Evolutionary conservation across 2,113 vertebrate genomes (phyloP).

Genomic region (Rhineura floridana): DNA sequence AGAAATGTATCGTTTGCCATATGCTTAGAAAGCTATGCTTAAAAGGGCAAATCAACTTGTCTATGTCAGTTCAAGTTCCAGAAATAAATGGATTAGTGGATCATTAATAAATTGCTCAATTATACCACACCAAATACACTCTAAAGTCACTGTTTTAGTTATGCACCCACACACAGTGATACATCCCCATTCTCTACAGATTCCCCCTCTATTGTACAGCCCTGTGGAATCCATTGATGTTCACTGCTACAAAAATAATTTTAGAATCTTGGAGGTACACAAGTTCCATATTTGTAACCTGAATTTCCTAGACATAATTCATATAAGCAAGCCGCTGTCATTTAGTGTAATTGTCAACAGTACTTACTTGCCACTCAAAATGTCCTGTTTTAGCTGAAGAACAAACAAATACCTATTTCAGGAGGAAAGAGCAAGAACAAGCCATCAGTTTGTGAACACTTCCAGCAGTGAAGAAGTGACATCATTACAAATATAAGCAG

Average conservation of each 20-base stretch:
- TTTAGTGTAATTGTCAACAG: slow-evolving; percentile 20
- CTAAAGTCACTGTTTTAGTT: too few relatives aligned
- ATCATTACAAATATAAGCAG: background rate
- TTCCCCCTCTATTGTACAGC: too few relatives aligned
- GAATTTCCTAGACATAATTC: background rate
- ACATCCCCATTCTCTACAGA: background rate
- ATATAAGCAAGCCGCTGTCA: background rate
- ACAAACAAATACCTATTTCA: slow-evolving; percentile 93
- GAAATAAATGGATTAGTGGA: background rate
- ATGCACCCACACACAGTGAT: background rate
- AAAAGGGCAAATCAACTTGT: background rate
- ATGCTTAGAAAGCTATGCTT: background rate
- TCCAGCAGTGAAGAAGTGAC: background rate
- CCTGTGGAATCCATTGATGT: background rate
- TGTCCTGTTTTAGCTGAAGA: slow-evolving; percentile 94
- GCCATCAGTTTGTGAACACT: slow-evolving; percentile 28
- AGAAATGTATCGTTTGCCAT: background rate
- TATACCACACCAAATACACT: background rate
- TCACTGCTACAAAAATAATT: background rate
- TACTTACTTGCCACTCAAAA: slow-evolving; percentile 97
- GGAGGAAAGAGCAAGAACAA: slow-evolving; percentile 52
- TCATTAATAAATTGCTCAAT: background rate
- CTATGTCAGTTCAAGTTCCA: too few relatives aligned
- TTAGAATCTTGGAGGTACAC: background rate
- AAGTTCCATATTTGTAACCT: background rate